phyloP scores from a whole-genome alignment of 2,113 vertebrate genomes.

The Charina bottae region DNA sequence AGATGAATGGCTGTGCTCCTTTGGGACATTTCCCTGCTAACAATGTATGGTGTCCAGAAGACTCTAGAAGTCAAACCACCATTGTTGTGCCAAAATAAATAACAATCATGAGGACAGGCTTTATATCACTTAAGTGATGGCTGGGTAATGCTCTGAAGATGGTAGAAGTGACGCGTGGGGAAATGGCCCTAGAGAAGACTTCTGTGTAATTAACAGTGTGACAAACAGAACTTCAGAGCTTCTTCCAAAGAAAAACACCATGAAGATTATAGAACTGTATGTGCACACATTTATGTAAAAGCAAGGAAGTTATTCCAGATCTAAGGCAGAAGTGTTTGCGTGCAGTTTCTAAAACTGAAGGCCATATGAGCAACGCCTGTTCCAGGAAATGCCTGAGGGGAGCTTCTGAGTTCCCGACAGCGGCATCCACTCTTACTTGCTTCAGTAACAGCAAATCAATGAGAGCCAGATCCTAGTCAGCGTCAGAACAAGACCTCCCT shows the following conservation, averaged over 20 bases:
- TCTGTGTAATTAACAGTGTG: not conserved
- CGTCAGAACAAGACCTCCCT: conserved; percentile 15
- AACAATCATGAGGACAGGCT: not conserved
- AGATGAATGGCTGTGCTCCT: not conserved
- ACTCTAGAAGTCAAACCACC: not conserved
- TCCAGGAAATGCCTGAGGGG: conserved; percentile 35
- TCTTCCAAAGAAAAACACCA: not conserved
- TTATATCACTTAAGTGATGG: not conserved
- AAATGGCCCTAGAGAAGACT: not conserved
- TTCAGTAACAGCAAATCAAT: conserved; percentile 40
- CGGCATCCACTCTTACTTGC: not conserved
- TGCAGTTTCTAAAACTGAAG: conserved; percentile 22
- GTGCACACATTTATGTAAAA: not conserved
- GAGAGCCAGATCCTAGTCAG: conserved; percentile 20
- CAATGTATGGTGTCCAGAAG: not conserved
- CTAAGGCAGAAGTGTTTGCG: conserved; percentile 16
- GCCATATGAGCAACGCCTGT: conserved; percentile 29
- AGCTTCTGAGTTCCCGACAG: conserved; percentile 33
- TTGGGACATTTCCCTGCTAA: not conserved
- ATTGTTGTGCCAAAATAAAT: not conserved
- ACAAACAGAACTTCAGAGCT: not conserved
- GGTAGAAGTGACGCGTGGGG: not conserved
- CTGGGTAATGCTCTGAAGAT: not conserved
- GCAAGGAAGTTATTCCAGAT: conserved; percentile 12
- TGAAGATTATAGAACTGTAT: not conserved